Evolutionary conservation across 2,797 vertebrate species (phyloP), one percentile per base, ranked within the genome.

Genomic region (Dermochelys coriacea): DNA sequence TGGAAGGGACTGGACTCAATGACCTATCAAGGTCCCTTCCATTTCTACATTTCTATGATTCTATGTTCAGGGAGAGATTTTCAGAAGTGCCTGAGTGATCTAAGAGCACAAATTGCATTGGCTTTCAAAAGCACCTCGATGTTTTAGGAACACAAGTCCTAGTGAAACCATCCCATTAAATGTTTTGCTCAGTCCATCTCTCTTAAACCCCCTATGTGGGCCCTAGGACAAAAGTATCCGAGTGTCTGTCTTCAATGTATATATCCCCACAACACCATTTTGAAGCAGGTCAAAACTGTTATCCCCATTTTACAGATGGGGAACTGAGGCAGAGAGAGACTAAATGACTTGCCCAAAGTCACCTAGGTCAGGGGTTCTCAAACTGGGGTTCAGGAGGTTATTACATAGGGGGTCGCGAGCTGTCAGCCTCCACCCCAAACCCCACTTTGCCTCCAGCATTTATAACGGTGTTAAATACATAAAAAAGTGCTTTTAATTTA

Each of bases 41-140:
- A 37, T 19, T 68, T 68, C 18, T 68, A 18, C n/a, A 41, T 41
- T 21, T 41, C 64, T 71, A 19, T 21, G n/a, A 68, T 68, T 68
- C 84, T 93, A 84, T 74, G 81, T 85, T 95, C 64, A 74, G 89
- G 84, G 68, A 77, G 37, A 18, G 6, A 29, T 92, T 93, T 95
- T 88, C 77, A 37, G 77, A 82, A 83, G 57, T 37, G 41, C 82
- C 88, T 82, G 71, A 94, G 81, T 94, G 88, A 96, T 95, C 96
- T 90, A 93, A 78, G 61, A 94, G 61, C 16, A 34, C 0, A 0
- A 41, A 50, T 91, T 12, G 6, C 57, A 88, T 80, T 91, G 82
- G 47, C 90, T 95, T 86, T 78, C 50, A 50, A 61, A 61, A 61
- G 29, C 31, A 34, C 59, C 6, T 61, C 31, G 61, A 2, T 34